phyloP scores from a whole-genome alignment of 2,888 invertebrate genomes.

The Brachyopa scutellaris region DNA sequence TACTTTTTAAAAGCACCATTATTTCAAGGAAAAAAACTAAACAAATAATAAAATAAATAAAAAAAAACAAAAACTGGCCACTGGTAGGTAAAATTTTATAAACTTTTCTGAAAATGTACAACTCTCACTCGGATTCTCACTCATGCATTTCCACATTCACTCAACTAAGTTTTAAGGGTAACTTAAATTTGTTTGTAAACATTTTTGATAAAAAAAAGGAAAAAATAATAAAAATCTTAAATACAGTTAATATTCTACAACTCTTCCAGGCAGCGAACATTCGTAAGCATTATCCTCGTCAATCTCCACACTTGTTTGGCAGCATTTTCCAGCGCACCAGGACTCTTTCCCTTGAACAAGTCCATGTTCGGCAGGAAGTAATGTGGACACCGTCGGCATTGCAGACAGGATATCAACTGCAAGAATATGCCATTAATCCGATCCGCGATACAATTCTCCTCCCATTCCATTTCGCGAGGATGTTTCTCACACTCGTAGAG shows the following conservation, averaged over 20 bases:
- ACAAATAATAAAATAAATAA: conserved; percentile 25
- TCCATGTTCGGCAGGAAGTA: conserved; percentile 97
- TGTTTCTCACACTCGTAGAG: conserved; percentile 98
- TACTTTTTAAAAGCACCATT: conserved; percentile 79
- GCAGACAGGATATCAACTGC: conserved; percentile 96
- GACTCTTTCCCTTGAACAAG: conserved; percentile 95
- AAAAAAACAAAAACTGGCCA: conserved; percentile 61
- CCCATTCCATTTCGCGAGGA: conserved; percentile 96
- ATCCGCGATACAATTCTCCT: conserved; percentile 95
- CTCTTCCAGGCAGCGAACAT: conserved; percentile 94
- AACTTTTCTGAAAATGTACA: conserved; percentile 17
- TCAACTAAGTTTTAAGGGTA: not conserved
- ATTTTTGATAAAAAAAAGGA: not conserved
- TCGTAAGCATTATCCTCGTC: conserved; percentile 95
- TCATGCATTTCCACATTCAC: conserved; percentile 24
- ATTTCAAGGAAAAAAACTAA: conserved; percentile 51
- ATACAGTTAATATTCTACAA: conserved; percentile 85
- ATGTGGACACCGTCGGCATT: conserved; percentile 97
- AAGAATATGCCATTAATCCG: conserved; percentile 96
- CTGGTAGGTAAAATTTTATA: conserved; percentile 59
- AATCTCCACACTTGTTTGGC: conserved; percentile 97
- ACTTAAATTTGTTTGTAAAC: conserved; percentile 51
- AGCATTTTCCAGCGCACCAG: conserved; percentile 94
- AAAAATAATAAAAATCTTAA: conserved; percentile 33
- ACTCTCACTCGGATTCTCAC: conserved; percentile 34